phyloP scores from a whole-genome alignment of 2,888 invertebrate species.

The Sarcophaga carnaria region DNA sequence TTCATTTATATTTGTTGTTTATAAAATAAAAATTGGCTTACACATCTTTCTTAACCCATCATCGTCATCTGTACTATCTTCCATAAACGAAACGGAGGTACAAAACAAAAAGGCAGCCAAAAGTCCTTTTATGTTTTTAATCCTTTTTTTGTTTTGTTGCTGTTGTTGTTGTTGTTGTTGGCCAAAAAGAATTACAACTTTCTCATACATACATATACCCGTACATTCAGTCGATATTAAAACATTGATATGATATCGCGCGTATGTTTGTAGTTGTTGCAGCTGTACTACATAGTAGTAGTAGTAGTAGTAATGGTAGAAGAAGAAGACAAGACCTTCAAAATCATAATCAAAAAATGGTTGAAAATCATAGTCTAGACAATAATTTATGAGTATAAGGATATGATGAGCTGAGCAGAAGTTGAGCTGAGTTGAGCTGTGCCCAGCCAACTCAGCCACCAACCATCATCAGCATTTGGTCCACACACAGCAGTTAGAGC shows the following conservation, averaged over 20 bases:
- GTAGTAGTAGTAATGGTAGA: not conserved
- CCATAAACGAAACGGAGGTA: constrained; percentile 14
- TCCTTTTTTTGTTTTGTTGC: constrained; percentile 55
- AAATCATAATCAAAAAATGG: constrained; percentile 80
- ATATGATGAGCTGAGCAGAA: constrained; percentile 63
- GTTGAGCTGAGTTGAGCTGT: not conserved
- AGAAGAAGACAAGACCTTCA: constrained; percentile 62
- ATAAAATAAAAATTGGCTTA: constrained; percentile 70
- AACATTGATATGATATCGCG: constrained; percentile 70
- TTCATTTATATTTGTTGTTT: constrained; percentile 74
- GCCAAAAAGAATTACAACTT: constrained; percentile 65
- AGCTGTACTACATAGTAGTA: constrained; percentile 9
- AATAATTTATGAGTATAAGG: constrained; percentile 79
- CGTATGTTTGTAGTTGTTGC: constrained; percentile 53
- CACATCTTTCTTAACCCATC: constrained; percentile 46
- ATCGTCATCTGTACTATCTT: not conserved
- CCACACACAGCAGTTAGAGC: constrained; percentile 33
- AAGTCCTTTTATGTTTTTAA: constrained; percentile 67
- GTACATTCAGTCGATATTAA: constrained; percentile 62
- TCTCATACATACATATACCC: too few relatives aligned
- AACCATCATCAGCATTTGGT: constrained; percentile 49
- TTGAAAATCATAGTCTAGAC: constrained; percentile 81
- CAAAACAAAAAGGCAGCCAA: constrained; percentile 21
- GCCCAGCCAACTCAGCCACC: not conserved
- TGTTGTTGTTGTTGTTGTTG: constrained; percentile 23